phyloP scores from a whole-genome alignment of 2,888 invertebrate species.

The Macropis europaea region DNA sequence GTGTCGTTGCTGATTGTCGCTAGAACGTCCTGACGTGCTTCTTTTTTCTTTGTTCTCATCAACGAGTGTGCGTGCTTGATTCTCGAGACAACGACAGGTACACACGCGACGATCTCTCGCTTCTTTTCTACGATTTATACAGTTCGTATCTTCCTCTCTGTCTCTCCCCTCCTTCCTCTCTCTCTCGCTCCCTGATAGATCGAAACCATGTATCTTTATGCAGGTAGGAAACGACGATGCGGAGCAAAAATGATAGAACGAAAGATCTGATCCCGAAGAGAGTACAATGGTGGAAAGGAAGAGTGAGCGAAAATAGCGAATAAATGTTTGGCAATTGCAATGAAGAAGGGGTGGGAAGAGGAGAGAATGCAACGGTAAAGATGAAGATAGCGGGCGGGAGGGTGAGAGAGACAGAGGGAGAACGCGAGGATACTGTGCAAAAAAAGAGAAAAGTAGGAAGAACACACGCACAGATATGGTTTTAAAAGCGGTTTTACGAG shows the following conservation, averaged over 20 bases:
- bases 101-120: not conserved
- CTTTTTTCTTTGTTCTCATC: not conserved
- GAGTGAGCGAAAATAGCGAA: not conserved
- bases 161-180: not conserved
- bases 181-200: not conserved
- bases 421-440: too few species aligned
- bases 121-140: not conserved
- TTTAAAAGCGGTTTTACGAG: not conserved
- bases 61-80: slow-evolving; percentile 40
- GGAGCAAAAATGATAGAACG: too few species aligned
- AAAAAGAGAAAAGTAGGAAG: slow-evolving; percentile 11
- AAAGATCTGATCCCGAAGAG: too few species aligned
- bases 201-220: too few species aligned
- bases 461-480: slow-evolving; percentile 33
- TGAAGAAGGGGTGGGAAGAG: slow-evolving; percentile 9
- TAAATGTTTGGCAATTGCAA: not conserved
- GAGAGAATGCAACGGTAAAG: not conserved
- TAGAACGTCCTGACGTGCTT: slow-evolving; percentile 3
- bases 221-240: too few species aligned
- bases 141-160: too few species aligned
- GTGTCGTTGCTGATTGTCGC: not conserved
- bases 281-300: slow-evolving; percentile 23
- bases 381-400: too few species aligned
- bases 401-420: not conserved
- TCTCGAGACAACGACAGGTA: slow-evolving; percentile 15